Conservation (phyloP, 2,797 vertebrate genomes). For the Anguilla megastoma region DNA sequence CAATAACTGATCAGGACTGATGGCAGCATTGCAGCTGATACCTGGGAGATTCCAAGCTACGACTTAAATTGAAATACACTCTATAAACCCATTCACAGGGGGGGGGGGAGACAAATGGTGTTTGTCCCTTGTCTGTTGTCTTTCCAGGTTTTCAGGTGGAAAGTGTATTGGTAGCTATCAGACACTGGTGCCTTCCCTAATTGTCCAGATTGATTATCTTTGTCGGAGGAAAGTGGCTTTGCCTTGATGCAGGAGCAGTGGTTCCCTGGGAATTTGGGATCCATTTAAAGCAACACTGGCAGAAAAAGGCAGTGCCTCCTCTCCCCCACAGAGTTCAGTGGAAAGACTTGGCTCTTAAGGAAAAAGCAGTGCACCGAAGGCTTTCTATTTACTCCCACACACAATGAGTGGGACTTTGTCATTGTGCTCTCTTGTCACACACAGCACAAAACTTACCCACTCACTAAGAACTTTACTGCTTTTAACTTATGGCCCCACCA, state of each 20-base stretch:
- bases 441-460: conserved; percentile 20
- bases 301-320: background rate
- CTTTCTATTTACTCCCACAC: conserved; percentile 18
- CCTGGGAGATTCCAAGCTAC: background rate
- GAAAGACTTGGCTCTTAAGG: background rate
- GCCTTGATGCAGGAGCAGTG: background rate
- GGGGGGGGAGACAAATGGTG: background rate
- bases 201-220: conserved; percentile 21
- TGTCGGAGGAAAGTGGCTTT: conserved; percentile 4
- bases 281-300: background rate
- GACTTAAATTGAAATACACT: background rate
- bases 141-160: background rate
- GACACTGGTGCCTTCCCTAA: background rate
- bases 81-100: background rate
- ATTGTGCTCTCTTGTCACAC: conserved; percentile 28
- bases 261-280: conserved; percentile 7
- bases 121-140: background rate
- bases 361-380: conserved; percentile 13
- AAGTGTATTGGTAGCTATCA: background rate
- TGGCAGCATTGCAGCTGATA: background rate
- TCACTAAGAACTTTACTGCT: conserved; percentile 22
- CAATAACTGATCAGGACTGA: background rate
- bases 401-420: conserved; percentile 15
- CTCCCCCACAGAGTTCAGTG: conserved; percentile 11
- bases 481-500: conserved; percentile 1